Base-by-base conservation (phyloP, 2,797 vertebrate genomes). In the Cygnus olor region DNA sequence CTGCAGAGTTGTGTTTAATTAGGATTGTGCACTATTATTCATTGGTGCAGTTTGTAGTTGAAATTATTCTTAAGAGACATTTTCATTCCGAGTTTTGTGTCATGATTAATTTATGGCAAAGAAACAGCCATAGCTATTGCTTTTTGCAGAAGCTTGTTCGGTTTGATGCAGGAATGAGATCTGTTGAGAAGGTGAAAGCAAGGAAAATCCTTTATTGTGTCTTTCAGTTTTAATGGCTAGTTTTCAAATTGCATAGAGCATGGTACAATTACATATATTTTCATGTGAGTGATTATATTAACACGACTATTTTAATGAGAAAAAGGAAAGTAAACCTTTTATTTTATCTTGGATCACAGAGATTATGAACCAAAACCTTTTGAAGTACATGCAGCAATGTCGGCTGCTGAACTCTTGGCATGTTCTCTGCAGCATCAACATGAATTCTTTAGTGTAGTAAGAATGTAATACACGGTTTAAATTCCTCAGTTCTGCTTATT, bases 1-100 rank as follows among this genome's bases (percentile, higher is more conserved):
- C 99, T 99, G 98, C 97, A 96, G 80, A 93, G 97, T 98, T 97
- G 96, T 96, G 97, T 98, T 98, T 98, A 98, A 98, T 98, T 98
- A 98, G 98, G 97, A 98, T 96, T 97, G 96, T 95, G 97, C 88
- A 91, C 98, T 98, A 98, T 98, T 99, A 98, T 99, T 98, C 97
- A 96, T 96, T 97, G 95, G 95, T 97, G 93, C 95, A 97, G 96
- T 97, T 97, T 98, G 94, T 96, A 94, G 95, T 96, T 97, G 90
- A 96, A 98, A 98, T 98, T 97, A 97, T 98, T 98, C 97, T 98
- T 98, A 97, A 96, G 97, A 98, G 98, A 98, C 96, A 89, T 97
- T 98, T 97, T 97, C 97, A 95, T 97, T 97, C 97, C 95, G 97
- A 85, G 76, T 97, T 98, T 97, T 97, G 96, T 98, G 97, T 98